phyloP scores from a whole-genome alignment of 2,888 invertebrate genomes.

The Coleophora flavipennella region DNA sequence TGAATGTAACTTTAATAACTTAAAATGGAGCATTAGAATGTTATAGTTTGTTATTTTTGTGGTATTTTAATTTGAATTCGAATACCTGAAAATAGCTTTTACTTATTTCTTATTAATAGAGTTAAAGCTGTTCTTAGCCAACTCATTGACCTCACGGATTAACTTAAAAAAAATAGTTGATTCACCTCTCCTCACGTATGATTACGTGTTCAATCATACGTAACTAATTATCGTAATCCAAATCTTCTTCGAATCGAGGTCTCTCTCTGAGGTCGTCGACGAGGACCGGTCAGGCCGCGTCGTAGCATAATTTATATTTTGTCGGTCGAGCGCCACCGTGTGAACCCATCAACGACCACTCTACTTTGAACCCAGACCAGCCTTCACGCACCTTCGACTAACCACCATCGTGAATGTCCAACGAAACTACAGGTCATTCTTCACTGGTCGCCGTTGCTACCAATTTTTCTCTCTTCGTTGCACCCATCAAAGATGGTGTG shows the following conservation, averaged over 20 bases:
- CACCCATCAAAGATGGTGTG: constrained; percentile 36
- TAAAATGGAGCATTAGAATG: too few species aligned
- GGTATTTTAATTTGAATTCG: too few species aligned
- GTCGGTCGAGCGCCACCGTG: constrained; percentile 61
- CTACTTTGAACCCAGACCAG: constrained; percentile 26
- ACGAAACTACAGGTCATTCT: constrained; percentile 16
- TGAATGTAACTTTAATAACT: too few species aligned
- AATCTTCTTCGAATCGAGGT: neutral
- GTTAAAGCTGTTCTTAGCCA: too few species aligned
- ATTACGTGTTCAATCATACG: too few species aligned
- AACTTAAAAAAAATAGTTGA: too few species aligned
- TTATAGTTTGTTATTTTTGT: too few species aligned
- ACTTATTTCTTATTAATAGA: too few species aligned
- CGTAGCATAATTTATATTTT: constrained; percentile 50
- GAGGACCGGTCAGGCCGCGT: constrained; percentile 45
- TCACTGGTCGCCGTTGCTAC: constrained; percentile 16
- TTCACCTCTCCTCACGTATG: too few species aligned
- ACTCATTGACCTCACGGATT: too few species aligned
- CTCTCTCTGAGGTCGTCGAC: constrained; percentile 10
- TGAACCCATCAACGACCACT: constrained; percentile 32
- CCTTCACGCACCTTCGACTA: constrained; percentile 15
- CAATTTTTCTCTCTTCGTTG: constrained; percentile 26
- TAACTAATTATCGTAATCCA: neutral
- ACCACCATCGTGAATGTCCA: constrained; percentile 15
- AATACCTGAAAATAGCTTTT: too few species aligned